Conservation (phyloP, 2,113 vertebrate species). For the Myodes glareolus region DNA sequence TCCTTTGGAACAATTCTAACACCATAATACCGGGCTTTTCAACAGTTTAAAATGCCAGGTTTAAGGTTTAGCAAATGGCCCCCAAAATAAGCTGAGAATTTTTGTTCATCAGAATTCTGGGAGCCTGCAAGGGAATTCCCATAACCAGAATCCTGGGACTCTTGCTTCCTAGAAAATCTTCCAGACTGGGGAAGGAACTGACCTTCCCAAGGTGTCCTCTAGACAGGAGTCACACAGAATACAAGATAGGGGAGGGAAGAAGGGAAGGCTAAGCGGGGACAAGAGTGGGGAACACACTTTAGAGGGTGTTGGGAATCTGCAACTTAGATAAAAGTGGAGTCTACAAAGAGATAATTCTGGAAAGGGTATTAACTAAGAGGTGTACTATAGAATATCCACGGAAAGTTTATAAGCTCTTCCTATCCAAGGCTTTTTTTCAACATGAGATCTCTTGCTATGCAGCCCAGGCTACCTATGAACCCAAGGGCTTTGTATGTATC, state of each 20-base stretch:
- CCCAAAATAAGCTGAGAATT: not conserved
- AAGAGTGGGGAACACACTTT: too few relatives aligned
- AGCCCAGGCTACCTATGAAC: not conserved
- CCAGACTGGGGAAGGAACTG: not conserved
- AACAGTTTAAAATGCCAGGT: not conserved
- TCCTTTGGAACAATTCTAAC: not conserved
- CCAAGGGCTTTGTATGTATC: not conserved
- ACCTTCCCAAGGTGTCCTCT: not conserved
- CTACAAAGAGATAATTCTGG: not conserved
- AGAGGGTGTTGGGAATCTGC: not conserved
- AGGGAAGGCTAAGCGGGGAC: not conserved
- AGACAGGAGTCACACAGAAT: too few relatives aligned
- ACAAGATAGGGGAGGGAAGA: not conserved
- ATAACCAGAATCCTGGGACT: not conserved
- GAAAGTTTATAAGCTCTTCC: not conserved
- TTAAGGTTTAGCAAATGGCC: not conserved
- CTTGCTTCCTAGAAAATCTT: not conserved
- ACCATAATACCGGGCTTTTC: not conserved
- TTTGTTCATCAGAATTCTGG: slow-evolving; percentile 33
- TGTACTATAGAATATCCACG: not conserved
- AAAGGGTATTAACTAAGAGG: not conserved
- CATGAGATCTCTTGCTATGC: not conserved
- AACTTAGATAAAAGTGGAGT: not conserved
- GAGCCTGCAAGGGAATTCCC: not conserved
- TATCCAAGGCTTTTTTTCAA: not conserved